Percentiles rank a stretch among this genome's conserved stretches.
Conservation (phyloP, 2,113 vertebrate species). For the Pelmatolapia mariae region DNA sequence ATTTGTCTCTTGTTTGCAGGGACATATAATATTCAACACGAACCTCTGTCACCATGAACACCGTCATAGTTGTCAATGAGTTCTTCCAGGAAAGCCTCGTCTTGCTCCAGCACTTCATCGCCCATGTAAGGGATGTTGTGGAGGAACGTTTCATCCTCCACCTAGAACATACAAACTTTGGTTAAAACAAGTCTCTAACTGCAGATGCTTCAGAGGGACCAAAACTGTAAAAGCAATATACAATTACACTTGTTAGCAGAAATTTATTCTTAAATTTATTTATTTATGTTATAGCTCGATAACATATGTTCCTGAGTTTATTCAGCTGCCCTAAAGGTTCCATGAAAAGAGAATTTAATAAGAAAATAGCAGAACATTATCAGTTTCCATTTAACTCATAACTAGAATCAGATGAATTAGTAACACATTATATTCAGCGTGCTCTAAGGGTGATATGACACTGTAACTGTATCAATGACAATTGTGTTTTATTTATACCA, state of each 20-base stretch:
- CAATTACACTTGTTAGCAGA: not conserved
- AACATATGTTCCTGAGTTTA: not conserved
- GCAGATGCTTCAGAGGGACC: not conserved
- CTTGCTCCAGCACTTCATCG: slow-evolving; percentile 94
- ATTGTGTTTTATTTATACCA: slow-evolving; percentile 72
- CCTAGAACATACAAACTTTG: slow-evolving; percentile 63
- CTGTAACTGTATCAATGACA: not conserved
- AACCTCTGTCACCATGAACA: slow-evolving; percentile 96
- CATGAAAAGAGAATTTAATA: not conserved
- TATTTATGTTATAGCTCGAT: not conserved
- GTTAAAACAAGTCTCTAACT: not conserved
- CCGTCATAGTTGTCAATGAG: slow-evolving; percentile 98
- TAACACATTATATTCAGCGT: not conserved
- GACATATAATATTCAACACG: not conserved
- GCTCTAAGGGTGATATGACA: not conserved
- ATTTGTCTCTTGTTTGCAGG: not conserved
- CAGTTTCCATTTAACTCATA: not conserved
- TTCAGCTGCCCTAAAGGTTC: not conserved
- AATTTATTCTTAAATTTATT: not conserved
- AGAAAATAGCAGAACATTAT: not conserved
- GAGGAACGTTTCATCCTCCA: slow-evolving; percentile 95
- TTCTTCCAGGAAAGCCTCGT: slow-evolving; percentile 96
- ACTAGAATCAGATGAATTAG: not conserved
- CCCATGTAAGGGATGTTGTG: slow-evolving; percentile 99
- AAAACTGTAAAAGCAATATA: not conserved